phyloP scores from a whole-genome alignment of 2,888 invertebrate genomes.

The Polyploca ridens region DNA sequence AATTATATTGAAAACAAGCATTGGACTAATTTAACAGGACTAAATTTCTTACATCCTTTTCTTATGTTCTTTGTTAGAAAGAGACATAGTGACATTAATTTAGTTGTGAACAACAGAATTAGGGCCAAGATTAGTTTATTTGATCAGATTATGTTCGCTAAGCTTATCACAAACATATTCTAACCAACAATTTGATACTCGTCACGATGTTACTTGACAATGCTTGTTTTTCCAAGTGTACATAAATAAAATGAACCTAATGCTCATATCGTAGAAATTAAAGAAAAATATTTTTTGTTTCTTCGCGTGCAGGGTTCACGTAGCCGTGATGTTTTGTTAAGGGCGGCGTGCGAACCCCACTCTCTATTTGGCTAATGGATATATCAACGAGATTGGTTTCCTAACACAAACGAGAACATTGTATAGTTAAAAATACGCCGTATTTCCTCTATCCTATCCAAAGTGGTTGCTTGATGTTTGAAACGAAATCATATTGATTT shows the following conservation, averaged over 20 bases:
- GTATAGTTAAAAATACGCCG: constrained; percentile 54
- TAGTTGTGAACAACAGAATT: too few relatives aligned
- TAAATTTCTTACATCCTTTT: too few relatives aligned
- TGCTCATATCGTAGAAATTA: constrained; percentile 38
- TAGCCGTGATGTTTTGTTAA: constrained; percentile 54
- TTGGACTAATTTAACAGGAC: too few relatives aligned
- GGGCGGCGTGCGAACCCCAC: constrained; percentile 44
- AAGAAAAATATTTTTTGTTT: constrained; percentile 54
- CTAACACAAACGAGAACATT: constrained; percentile 54
- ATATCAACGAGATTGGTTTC: constrained; percentile 69
- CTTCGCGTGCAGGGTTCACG: constrained; percentile 36
- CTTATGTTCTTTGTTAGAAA: too few relatives aligned
- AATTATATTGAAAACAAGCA: too few relatives aligned
- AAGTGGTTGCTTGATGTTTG: background rate
- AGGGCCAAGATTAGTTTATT: background rate
- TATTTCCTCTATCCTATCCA: constrained; percentile 20
- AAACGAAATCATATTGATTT: background rate
- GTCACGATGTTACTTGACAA: constrained; percentile 14
- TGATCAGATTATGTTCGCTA: constrained; percentile 5
- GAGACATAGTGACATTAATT: too few relatives aligned
- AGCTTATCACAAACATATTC: constrained; percentile 10
- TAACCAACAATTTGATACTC: constrained; percentile 22
- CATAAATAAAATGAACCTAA: constrained; percentile 16
- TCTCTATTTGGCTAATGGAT: constrained; percentile 72
- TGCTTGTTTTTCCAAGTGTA: background rate